A percentile compares a stretch with the other conserved stretches of the same genome.
Conservation (phyloP, 2,113 vertebrate species). For the Oostethus manadensis region DNA sequence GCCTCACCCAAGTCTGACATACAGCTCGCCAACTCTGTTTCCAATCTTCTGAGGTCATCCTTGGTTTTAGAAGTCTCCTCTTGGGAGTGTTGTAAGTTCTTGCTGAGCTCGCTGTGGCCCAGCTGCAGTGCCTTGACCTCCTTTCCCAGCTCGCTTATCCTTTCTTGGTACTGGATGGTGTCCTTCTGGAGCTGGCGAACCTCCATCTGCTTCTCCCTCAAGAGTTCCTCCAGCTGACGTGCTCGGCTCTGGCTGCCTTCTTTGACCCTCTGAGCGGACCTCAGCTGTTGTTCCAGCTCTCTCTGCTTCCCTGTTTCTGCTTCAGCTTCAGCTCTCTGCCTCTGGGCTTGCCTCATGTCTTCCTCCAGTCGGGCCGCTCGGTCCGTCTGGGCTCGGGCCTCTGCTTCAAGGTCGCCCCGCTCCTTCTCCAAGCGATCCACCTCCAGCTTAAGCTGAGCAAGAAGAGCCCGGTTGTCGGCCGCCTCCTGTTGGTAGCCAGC, state of each 20-base stretch:
- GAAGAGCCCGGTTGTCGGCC: conserved; percentile 72
- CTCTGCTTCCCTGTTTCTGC: conserved; percentile 75
- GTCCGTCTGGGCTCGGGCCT: conserved; percentile 70
- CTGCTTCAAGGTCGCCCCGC: conserved; percentile 67
- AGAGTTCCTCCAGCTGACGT: conserved; percentile 88
- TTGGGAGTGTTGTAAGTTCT: conserved; percentile 71
- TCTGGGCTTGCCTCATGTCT: conserved; percentile 81
- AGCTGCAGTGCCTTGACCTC: conserved; percentile 81
- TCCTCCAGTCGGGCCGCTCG: conserved; percentile 78
- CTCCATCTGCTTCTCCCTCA: conserved; percentile 92
- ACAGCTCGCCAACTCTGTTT: conserved; percentile 73
- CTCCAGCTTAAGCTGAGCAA: conserved; percentile 68
- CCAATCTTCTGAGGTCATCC: conserved; percentile 68
- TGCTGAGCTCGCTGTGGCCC: conserved; percentile 70
- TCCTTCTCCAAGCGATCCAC: conserved; percentile 73
- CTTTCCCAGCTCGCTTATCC: conserved; percentile 81
- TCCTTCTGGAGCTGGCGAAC: conserved; percentile 90
- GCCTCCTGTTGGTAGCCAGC: conserved; percentile 92
- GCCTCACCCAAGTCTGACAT: conserved; percentile 77
- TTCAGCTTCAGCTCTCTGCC: conserved; percentile 75
- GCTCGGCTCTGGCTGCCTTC: conserved; percentile 76
- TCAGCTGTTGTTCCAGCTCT: conserved; percentile 83
- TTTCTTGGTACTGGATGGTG: conserved; percentile 88
- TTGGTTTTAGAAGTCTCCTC: conserved; percentile 58
- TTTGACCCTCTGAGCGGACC: conserved; percentile 73